Evolutionary conservation across 2,888 invertebrate genomes (phyloP).

Genomic region (Metellina segmentata): DNA sequence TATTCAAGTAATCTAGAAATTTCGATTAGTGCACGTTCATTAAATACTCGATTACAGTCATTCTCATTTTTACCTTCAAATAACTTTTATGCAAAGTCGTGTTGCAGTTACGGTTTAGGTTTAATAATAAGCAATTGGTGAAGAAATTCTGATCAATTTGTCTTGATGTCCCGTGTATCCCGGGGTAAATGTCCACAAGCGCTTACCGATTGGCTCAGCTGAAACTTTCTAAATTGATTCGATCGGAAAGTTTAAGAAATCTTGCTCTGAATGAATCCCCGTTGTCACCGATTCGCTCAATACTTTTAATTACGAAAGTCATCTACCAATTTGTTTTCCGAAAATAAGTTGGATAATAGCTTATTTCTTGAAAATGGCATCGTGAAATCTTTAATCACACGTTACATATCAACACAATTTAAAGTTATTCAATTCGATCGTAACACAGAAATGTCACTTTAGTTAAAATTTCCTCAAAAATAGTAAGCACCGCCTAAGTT

Average conservation of each 20-base stretch:
- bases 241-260: background rate
- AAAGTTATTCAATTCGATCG: no score
- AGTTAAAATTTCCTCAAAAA: no score
- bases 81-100: background rate
- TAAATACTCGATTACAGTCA: background rate
- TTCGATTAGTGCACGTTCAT: background rate
- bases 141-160: background rate
- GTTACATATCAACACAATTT: no score
- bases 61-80: background rate
- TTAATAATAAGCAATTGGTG: background rate
- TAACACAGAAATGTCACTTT: no score
- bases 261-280: background rate
- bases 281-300: background rate
- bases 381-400: no score
- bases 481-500: no score
- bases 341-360: background rate
- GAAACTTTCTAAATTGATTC: background rate
- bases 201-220: background rate
- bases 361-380: background rate
- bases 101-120: background rate
- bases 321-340: background rate
- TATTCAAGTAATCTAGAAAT: background rate
- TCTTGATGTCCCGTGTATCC: background rate
- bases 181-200: background rate
- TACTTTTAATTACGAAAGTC: background rate